Percentiles rank a stretch among this genome's conserved stretches.
Evolutionary conservation across 1,140 invertebrate genomes (phyloP).

Genomic region (Drosophila tropicalis): DNA sequence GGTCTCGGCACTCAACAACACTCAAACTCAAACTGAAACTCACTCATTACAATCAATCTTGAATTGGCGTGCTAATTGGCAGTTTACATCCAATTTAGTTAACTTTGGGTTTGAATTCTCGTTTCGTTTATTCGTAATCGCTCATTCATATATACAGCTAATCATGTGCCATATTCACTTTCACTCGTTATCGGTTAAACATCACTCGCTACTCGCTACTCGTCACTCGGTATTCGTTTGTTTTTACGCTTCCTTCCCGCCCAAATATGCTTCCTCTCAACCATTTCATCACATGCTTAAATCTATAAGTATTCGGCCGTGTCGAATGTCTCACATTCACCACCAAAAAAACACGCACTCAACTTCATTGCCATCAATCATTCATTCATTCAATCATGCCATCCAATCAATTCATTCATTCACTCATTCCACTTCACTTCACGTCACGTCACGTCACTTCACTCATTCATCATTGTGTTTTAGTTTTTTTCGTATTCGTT

Average conservation of each 20-base stretch:
- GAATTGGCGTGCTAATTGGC: slow-evolving; percentile 73
- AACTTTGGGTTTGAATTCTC: slow-evolving; percentile 42
- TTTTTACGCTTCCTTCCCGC: background rate
- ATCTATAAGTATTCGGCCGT: background rate
- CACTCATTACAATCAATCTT: slow-evolving; percentile 9
- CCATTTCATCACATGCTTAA: background rate
- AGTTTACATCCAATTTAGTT: slow-evolving; percentile 33
- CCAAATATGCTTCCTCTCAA: background rate
- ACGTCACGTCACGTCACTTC: slow-evolving; percentile 31
- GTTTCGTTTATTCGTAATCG: slow-evolving; percentile 55
- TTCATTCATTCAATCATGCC: slow-evolving; percentile 31
- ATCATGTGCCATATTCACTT: slow-evolving; percentile 1
- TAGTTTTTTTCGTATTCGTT: slow-evolving; percentile 50
- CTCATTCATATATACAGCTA: slow-evolving; percentile 19
- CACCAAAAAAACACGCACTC: slow-evolving; percentile 9
- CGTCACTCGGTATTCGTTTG: background rate
- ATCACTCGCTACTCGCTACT: background rate
- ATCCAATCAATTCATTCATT: slow-evolving; percentile 1
- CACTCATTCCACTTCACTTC: slow-evolving; percentile 7
- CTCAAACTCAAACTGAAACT: background rate
- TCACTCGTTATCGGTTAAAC: background rate
- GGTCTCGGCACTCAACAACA: slow-evolving; percentile 26
- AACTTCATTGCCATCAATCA: slow-evolving; percentile 20
- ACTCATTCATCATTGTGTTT: slow-evolving; percentile 37
- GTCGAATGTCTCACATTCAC: slow-evolving; percentile 19